These are phyloP conservation scores for Mareca penelope DNA, from an alignment of 2,797 vertebrate species.

Conservation along the genomic window DNA sequence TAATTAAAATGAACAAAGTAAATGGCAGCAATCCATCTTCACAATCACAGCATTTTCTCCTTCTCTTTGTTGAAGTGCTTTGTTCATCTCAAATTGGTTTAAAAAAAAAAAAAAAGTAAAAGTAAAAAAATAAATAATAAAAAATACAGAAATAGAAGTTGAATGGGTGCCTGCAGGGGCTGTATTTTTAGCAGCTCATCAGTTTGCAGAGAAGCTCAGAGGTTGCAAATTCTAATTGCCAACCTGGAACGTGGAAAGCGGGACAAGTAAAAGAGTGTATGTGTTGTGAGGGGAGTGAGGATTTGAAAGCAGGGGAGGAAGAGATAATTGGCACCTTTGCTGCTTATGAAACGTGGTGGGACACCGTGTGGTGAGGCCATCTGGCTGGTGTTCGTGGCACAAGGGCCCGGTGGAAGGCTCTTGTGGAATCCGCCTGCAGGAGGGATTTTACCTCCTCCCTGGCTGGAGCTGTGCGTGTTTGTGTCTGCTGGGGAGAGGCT, in stretches of 20 bases:
- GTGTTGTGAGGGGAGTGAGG: not conserved
- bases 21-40: slow-evolving; percentile 63
- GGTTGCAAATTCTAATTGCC: slow-evolving; percentile 78
- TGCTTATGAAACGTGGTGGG: slow-evolving; percentile 4
- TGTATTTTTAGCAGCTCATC: slow-evolving; percentile 82
- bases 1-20: slow-evolving; percentile 79
- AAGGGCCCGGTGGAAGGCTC: not conserved
- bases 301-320: not conserved
- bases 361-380: slow-evolving; percentile 16
- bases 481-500: not conserved
- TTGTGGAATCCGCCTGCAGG: not conserved
- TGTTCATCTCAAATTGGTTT: slow-evolving; percentile 76
- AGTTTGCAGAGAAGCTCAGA: slow-evolving; percentile 72
- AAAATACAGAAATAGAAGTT: slow-evolving; percentile 79
- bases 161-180: slow-evolving; percentile 75
- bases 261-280: slow-evolving; percentile 22
- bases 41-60: slow-evolving; percentile 70
- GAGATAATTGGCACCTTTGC: slow-evolving; percentile 10
- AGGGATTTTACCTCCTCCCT: not conserved
- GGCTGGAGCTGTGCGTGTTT: not conserved
- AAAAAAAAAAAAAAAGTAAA: slow-evolving; percentile 47
- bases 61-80: slow-evolving; percentile 78
- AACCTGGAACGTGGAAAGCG: slow-evolving; percentile 60
- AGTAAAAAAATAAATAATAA: slow-evolving; percentile 68
- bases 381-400: not conserved